Percentiles rank a stretch among this genome's conserved stretches.
phyloP scores from a whole-genome alignment of 2,113 vertebrate species.

The Platichthys stellatus region DNA sequence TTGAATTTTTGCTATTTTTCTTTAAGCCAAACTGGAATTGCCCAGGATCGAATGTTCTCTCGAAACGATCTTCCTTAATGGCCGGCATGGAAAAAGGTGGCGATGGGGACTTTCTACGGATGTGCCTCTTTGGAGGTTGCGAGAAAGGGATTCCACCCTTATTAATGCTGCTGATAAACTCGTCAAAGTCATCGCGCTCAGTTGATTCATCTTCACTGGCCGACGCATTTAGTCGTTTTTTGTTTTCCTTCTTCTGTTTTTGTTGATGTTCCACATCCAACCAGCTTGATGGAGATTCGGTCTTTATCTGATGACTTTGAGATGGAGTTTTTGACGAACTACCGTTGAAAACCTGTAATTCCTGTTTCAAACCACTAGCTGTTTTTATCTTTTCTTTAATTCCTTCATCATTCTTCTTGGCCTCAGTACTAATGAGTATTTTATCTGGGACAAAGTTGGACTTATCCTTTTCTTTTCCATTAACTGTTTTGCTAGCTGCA shows the following conservation, averaged over 20 bases:
- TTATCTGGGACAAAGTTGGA: neutral
- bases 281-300: constrained; percentile 68
- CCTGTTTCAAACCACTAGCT: too few species aligned
- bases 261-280: constrained; percentile 75
- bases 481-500: neutral
- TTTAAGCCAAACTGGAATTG: constrained; percentile 90
- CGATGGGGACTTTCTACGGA: constrained; percentile 81
- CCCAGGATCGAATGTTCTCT: constrained; percentile 89
- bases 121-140: constrained; percentile 88
- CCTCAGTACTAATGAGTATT: neutral
- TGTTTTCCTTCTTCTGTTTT: constrained; percentile 62
- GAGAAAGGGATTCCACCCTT: constrained; percentile 87
- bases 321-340: constrained; percentile 23
- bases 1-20: constrained; percentile 75
- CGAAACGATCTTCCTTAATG: constrained; percentile 91
- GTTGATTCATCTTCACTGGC: constrained; percentile 81
- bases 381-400: neutral
- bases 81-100: constrained; percentile 90
- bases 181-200: constrained; percentile 86
- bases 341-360: neutral
- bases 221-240: constrained; percentile 71
- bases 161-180: constrained; percentile 91
- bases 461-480: constrained; percentile 15
- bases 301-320: constrained; percentile 45
- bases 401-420: constrained; percentile 22